phyloP scores from a whole-genome alignment of 2,888 invertebrate genomes.

The Pasiphila rectangulata region DNA sequence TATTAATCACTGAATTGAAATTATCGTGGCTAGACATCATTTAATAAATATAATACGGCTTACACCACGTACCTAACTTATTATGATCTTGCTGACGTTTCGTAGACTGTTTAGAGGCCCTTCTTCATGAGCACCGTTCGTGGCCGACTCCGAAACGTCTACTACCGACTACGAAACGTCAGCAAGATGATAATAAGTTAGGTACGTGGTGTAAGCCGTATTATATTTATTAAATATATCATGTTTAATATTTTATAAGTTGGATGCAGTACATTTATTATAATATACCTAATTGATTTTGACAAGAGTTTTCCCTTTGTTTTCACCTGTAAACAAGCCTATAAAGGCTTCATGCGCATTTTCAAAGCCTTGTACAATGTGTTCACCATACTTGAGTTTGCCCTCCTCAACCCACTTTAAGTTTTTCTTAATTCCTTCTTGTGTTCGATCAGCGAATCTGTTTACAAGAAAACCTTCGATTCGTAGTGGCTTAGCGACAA shows the following conservation, averaged over 20 bases:
- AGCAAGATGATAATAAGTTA: no score
- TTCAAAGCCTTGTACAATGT: slow-evolving; percentile 84
- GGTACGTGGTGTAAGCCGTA: no score
- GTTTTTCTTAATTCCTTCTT: slow-evolving; percentile 82
- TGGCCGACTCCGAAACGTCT: no score
- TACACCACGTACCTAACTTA: no score
- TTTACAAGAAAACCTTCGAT: slow-evolving; percentile 83
- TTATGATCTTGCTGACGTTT: no score
- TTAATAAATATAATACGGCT: no score
- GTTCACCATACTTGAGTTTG: slow-evolving; percentile 84
- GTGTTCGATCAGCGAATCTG: slow-evolving; percentile 75
- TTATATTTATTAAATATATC: neutral
- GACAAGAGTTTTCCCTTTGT: slow-evolving; percentile 84
- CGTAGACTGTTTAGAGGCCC: no score
- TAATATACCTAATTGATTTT: slow-evolving; percentile 67
- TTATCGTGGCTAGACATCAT: no score
- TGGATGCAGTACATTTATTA: slow-evolving; percentile 16
- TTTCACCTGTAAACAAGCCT: slow-evolving; percentile 81
- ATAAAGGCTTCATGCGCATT: slow-evolving; percentile 83
- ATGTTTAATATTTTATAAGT: no score
- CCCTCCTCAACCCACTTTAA: slow-evolving; percentile 83
- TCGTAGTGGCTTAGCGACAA: slow-evolving; percentile 81
- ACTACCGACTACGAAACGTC: no score
- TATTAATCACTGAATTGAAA: no score
- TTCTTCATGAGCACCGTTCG: no score